Evolutionary conservation across 2,113 vertebrate species (phyloP).

Genomic region (Acanthisitta chloris): DNA sequence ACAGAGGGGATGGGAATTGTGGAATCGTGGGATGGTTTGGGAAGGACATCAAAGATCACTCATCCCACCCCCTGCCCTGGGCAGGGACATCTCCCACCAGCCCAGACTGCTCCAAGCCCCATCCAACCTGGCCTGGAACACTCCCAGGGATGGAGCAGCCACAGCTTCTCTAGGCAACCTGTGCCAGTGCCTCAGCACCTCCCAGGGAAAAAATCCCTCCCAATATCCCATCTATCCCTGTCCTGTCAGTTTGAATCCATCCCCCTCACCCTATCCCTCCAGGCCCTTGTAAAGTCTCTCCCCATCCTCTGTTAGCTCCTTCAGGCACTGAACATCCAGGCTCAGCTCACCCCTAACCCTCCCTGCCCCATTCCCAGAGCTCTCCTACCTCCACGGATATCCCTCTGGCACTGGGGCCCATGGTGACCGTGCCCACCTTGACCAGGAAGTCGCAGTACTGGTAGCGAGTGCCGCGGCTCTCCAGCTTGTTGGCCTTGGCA

Average conservation of each 20-base stretch:
- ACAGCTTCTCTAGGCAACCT: neutral
- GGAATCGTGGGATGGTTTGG: neutral
- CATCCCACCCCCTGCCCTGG: neutral
- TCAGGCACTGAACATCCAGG: neutral
- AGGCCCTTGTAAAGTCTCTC: neutral
- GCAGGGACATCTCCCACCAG: neutral
- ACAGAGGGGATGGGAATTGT: neutral
- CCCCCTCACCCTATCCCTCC: neutral
- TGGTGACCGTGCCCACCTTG: slow-evolving; percentile 92
- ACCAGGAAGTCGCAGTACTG: slow-evolving; percentile 96
- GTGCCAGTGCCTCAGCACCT: neutral
- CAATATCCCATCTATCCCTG: neutral
- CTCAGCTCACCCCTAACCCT: neutral
- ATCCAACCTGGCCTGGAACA: neutral
- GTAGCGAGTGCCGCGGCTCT: slow-evolving; percentile 91
- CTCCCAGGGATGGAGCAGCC: neutral
- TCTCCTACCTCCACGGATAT: slow-evolving; percentile 92
- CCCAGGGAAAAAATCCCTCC: neutral
- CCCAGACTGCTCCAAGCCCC: neutral
- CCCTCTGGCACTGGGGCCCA: slow-evolving; percentile 93
- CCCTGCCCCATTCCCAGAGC: rapidly evolving
- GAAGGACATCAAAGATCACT: neutral
- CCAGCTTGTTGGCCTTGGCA: slow-evolving; percentile 96
- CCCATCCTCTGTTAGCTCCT: neutral
- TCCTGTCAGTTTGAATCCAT: neutral